phyloP scores from a whole-genome alignment of 2,113 vertebrate species.

The Cochlearius cochlearius region DNA sequence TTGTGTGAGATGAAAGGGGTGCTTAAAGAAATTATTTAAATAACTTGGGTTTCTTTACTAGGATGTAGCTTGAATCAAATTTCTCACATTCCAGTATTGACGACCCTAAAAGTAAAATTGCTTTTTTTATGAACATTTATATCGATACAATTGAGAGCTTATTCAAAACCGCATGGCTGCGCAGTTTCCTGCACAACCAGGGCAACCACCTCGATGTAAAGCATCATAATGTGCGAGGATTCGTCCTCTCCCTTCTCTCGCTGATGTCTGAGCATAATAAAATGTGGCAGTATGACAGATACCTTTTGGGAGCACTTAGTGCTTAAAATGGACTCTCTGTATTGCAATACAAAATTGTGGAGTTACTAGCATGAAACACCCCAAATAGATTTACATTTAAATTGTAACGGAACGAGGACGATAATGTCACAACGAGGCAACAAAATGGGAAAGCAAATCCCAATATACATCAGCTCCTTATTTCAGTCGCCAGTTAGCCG shows the following conservation, averaged over 20 bases:
- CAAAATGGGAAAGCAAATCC: neutral
- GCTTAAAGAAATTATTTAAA: neutral
- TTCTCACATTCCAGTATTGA: neutral
- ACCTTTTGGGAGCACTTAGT: constrained; percentile 38
- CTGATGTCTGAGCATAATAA: neutral
- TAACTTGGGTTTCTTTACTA: neutral
- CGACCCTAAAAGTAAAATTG: neutral
- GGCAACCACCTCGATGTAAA: neutral
- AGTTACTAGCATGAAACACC: neutral
- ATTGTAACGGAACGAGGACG: neutral
- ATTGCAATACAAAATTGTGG: neutral
- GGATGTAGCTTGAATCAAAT: neutral
- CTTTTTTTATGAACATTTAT: neutral
- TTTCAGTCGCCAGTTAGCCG: neutral
- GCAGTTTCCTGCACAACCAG: neutral
- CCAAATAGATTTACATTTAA: constrained; percentile 28
- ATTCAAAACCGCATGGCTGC: neutral
- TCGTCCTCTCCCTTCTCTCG: neutral
- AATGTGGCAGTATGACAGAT: neutral
- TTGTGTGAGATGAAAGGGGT: neutral
- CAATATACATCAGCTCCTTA: neutral
- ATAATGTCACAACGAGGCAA: neutral
- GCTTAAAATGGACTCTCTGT: neutral
- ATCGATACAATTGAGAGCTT: neutral
- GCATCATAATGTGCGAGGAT: neutral